phyloP scores from a whole-genome alignment of 2,888 invertebrate genomes.

The Acronicta alni region DNA sequence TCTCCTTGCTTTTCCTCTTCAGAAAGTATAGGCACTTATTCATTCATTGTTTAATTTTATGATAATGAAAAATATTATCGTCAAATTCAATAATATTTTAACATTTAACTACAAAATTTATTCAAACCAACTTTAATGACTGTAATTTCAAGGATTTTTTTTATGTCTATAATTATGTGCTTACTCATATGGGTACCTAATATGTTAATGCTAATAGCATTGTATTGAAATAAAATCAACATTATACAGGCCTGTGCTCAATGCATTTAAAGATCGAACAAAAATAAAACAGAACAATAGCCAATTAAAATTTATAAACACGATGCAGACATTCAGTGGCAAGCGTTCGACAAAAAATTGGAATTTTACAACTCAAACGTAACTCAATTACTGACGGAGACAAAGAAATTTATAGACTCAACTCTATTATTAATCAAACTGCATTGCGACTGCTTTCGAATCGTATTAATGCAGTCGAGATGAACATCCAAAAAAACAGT shows the following conservation, averaged over 20 bases:
- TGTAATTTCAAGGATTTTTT: constrained; percentile 35
- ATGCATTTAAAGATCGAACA: constrained; percentile 34
- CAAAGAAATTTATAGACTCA: constrained; percentile 53
- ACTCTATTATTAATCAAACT: constrained; percentile 85
- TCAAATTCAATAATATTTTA: not conserved
- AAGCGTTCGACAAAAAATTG: constrained; percentile 27
- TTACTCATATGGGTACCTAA: constrained; percentile 5
- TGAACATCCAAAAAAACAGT: constrained; percentile 77
- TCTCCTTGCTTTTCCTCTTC: not conserved
- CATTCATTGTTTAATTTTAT: not conserved
- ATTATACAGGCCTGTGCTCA: constrained; percentile 32
- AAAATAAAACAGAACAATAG: constrained; percentile 50
- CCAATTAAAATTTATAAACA: constrained; percentile 47
- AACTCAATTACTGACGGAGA: constrained; percentile 44
- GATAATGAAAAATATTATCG: too few species aligned
- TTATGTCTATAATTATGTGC: constrained; percentile 26
- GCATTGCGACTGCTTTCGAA: constrained; percentile 81
- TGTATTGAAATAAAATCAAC: constrained; percentile 39
- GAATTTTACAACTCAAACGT: constrained; percentile 27
- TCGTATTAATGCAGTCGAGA: constrained; percentile 83
- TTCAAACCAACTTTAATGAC: constrained; percentile 12
- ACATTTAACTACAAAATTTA: too few species aligned
- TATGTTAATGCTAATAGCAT: constrained; percentile 37
- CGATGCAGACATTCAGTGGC: constrained; percentile 32
- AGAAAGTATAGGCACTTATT: not conserved